Percentiles rank a stretch among this genome's conserved stretches.
These are phyloP conservation scores for Subacronicta megacephala DNA, from an alignment of 2,888 invertebrate species.

Conservation along the genomic window DNA sequence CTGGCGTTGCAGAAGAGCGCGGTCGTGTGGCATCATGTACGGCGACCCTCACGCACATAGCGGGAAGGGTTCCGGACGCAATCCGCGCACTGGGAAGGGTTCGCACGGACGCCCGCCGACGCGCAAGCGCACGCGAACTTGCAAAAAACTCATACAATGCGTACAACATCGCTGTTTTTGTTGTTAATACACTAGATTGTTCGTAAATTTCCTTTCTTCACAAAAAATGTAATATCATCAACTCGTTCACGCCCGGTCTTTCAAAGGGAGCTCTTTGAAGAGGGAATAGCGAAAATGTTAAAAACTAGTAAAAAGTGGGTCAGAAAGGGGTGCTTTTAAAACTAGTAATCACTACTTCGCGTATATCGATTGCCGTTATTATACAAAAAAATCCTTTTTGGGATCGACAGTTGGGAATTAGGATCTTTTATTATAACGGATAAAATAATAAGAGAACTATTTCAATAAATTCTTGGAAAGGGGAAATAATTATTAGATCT, in stretches of 20 bases:
- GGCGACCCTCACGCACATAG: constrained; percentile 68
- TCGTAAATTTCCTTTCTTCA: constrained; percentile 86
- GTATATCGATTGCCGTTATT: constrained; percentile 89
- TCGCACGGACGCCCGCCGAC: constrained; percentile 87
- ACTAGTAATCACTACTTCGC: constrained; percentile 87
- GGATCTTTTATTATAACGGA: constrained; percentile 73
- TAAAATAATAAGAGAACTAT: constrained; percentile 72
- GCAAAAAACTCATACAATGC: constrained; percentile 86
- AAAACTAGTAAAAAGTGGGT: constrained; percentile 89
- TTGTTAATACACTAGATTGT: constrained; percentile 89
- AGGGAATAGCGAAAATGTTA: constrained; percentile 85
- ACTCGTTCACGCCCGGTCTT: constrained; percentile 90
- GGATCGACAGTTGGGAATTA: constrained; percentile 81
- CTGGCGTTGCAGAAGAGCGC: constrained; percentile 61
- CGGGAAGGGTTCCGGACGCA: constrained; percentile 85
- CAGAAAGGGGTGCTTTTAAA: constrained; percentile 89
- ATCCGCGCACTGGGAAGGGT: constrained; percentile 83
- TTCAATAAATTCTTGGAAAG: constrained; percentile 60
- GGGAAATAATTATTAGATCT: constrained; percentile 67
- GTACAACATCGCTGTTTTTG: constrained; percentile 86
- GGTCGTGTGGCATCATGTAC: constrained; percentile 30
- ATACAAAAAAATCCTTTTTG: constrained; percentile 79
- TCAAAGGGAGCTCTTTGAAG: constrained; percentile 86
- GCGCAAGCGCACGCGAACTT: constrained; percentile 88
- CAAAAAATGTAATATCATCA: constrained; percentile 89